These are phyloP conservation scores for Hestina assimilis DNA, from an alignment of 1,140 invertebrate species.

Conservation along the genomic window DNA sequence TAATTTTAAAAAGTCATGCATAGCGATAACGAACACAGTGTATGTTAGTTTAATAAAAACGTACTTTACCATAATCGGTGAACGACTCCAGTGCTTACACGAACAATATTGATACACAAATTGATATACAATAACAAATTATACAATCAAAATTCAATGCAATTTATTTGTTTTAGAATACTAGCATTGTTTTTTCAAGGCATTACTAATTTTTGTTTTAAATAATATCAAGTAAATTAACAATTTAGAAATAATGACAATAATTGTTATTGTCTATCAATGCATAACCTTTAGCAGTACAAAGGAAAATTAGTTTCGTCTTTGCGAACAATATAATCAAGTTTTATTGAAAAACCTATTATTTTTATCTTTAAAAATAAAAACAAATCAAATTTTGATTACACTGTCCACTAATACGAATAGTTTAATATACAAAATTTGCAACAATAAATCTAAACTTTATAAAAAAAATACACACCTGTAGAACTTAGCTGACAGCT, in stretches of 20 bases:
- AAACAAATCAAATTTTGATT: not conserved
- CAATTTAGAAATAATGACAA: too few species aligned
- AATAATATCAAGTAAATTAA: too few species aligned
- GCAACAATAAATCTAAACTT: not conserved
- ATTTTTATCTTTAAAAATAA: not conserved
- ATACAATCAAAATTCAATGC: too few species aligned
- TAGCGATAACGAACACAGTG: constrained; percentile 1
- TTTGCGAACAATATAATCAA: not conserved
- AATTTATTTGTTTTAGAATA: too few species aligned
- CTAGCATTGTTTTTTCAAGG: too few species aligned
- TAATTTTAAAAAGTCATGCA: constrained; percentile 24
- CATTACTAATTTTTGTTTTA: too few species aligned
- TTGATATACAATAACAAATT: not conserved
- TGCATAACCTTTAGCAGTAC: not conserved
- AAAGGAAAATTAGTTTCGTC: not conserved
- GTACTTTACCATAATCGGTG: not conserved
- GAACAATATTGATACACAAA: not conserved
- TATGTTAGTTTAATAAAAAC: not conserved
- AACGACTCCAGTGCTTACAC: not conserved
- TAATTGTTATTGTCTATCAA: not conserved
- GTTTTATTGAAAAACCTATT: not conserved
- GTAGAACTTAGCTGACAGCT: too few species aligned
- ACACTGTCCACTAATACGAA: not conserved
- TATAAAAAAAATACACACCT: not conserved
- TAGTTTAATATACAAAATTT: not conserved